These are phyloP conservation scores for Heterodera filipjevi DNA, from an alignment of 2,888 invertebrate species.

Conservation along the genomic window DNA sequence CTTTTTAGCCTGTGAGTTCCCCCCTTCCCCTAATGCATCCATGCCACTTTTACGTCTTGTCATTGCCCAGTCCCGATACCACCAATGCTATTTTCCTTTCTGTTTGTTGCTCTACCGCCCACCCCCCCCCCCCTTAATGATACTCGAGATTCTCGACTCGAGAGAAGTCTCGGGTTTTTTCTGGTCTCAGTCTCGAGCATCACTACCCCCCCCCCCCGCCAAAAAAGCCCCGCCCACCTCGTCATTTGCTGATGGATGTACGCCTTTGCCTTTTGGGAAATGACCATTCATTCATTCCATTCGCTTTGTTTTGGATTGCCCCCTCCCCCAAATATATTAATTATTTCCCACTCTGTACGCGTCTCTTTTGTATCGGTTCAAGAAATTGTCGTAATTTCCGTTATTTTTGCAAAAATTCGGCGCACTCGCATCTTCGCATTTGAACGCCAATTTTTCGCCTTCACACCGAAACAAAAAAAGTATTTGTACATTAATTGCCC, in stretches of 20 bases:
- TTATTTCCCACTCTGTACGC: constrained; percentile 45
- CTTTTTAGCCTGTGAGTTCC: too few relatives aligned
- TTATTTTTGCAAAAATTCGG: constrained; percentile 56
- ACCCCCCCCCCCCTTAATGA: too few relatives aligned
- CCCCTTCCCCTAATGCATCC: too few relatives aligned
- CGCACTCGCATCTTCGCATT: constrained; percentile 60
- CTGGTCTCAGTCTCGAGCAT: too few relatives aligned
- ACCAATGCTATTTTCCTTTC: too few relatives aligned
- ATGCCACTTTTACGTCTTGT: too few relatives aligned
- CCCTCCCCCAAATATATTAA: neutral
- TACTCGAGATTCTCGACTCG: too few relatives aligned
- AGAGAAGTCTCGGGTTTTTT: too few relatives aligned
- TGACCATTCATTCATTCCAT: neutral
- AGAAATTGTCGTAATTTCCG: constrained; percentile 56
- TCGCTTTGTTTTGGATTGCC: neutral
- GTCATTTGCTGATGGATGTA: constrained; percentile 60
- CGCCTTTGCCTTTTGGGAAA: constrained; percentile 52
- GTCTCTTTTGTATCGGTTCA: constrained; percentile 61
- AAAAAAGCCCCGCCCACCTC: too few relatives aligned
- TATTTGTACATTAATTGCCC: neutral
- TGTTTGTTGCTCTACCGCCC: too few relatives aligned
- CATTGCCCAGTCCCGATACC: too few relatives aligned
- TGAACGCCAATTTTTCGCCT: constrained; percentile 60
- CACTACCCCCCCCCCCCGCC: too few relatives aligned
- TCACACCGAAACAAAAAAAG: neutral